Evolutionary conservation across 2,888 invertebrate species (phyloP).

Genomic region (Coremacera marginata): DNA sequence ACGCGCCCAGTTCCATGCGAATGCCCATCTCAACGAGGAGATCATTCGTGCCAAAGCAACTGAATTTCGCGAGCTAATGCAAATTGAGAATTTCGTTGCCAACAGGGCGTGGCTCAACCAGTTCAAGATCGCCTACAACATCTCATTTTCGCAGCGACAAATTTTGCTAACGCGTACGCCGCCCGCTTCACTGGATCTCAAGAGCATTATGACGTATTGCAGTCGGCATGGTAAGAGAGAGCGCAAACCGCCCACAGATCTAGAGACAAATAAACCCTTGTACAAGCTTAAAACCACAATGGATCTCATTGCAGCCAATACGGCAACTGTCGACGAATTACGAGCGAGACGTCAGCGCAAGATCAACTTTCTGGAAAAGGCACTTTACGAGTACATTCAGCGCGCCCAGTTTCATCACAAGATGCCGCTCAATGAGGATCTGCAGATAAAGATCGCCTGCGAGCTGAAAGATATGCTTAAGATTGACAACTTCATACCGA

Average conservation of each 20-base stretch:
- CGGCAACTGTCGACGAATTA: slow-evolving; percentile 56
- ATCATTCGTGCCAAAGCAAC: slow-evolving; percentile 57
- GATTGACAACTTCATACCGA: slow-evolving; percentile 62
- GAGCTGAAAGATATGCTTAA: slow-evolving; percentile 60
- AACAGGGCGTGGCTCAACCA: slow-evolving; percentile 62
- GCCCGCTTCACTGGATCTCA: slow-evolving; percentile 57
- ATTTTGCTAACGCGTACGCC: slow-evolving; percentile 57
- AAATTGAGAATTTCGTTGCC: slow-evolving; percentile 57
- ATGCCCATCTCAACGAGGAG: slow-evolving; percentile 58
- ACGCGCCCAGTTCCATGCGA: slow-evolving; percentile 60
- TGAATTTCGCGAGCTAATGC: slow-evolving; percentile 58
- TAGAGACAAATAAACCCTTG: slow-evolving; percentile 38
- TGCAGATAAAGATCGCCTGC: slow-evolving; percentile 55
- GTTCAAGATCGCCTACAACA: slow-evolving; percentile 61
- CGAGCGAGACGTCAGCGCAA: slow-evolving; percentile 58
- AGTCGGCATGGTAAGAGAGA: slow-evolving; percentile 35
- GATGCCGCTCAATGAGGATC: slow-evolving; percentile 52
- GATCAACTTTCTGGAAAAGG: slow-evolving; percentile 61
- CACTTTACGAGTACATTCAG: slow-evolving; percentile 62
- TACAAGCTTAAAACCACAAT: slow-evolving; percentile 56
- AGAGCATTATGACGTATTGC: slow-evolving; percentile 63
- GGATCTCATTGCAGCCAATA: slow-evolving; percentile 51
- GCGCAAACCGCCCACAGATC: neutral
- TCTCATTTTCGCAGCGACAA: slow-evolving; percentile 60
- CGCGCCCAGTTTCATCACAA: slow-evolving; percentile 62